These are phyloP conservation scores for Clusia tigrina DNA, from an alignment of 2,888 invertebrate genomes.

Conservation along the genomic window DNA sequence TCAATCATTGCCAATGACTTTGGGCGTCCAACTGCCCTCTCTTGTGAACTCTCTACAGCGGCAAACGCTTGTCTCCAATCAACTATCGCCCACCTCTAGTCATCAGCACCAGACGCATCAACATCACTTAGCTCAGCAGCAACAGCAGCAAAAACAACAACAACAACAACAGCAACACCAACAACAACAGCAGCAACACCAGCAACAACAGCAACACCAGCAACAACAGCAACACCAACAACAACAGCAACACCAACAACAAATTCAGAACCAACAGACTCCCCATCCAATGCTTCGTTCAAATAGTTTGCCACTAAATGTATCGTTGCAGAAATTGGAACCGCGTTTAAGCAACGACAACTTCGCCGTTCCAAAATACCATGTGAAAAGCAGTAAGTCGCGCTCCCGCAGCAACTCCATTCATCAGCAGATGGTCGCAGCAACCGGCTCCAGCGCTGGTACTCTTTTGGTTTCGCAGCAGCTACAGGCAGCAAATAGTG, in stretches of 20 bases:
- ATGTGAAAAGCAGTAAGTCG: constrained; percentile 51
- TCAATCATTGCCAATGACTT: constrained; percentile 40
- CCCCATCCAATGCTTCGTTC: constrained; percentile 70
- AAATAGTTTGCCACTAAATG: constrained; percentile 71
- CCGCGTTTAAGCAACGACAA: constrained; percentile 48
- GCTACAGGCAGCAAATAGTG: constrained; percentile 77
- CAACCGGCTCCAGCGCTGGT: constrained; percentile 21
- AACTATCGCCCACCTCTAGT: constrained; percentile 43
- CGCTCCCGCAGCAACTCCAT: constrained; percentile 63
- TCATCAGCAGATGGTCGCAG: constrained; percentile 50
- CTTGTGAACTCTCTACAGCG: constrained; percentile 43
- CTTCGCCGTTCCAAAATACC: constrained; percentile 62
- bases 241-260: constrained; percentile 29
- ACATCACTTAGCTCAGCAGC: too few relatives aligned
- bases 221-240: constrained; percentile 34
- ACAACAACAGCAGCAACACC: constrained; percentile 41
- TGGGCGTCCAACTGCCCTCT: constrained; percentile 33
- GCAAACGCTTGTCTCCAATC: constrained; percentile 32
- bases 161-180: constrained; percentile 28
- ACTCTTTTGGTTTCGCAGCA: constrained; percentile 63
- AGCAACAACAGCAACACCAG: constrained; percentile 36
- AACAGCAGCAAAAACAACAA: constrained; percentile 38
- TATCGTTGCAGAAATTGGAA: constrained; percentile 65
- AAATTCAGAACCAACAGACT: constrained; percentile 38
- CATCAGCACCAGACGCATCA: constrained; percentile 48